Evolutionary conservation across 2,797 vertebrate species (phyloP).

Genomic region (Gallinago nigripennis): DNA sequence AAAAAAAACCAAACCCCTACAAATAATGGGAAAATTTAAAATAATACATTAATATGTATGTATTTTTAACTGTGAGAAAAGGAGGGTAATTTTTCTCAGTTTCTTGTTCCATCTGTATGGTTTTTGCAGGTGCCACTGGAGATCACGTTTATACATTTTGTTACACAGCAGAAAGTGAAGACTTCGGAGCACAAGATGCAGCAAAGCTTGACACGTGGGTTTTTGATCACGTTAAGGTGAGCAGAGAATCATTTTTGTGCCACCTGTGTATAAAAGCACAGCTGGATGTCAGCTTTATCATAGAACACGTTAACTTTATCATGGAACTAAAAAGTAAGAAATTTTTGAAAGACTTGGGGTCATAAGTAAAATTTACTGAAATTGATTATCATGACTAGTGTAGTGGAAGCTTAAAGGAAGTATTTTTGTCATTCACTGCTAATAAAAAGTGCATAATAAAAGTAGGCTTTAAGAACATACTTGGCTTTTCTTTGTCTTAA

Average conservation of each 20-base stretch:
- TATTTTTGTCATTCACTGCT: not conserved
- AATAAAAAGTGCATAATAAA: not conserved
- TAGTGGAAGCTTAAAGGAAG: not conserved
- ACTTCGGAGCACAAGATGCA: conserved; percentile 92
- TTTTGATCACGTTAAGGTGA: conserved; percentile 92
- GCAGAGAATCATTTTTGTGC: not conserved
- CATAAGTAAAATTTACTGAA: not conserved
- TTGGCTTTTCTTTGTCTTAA: not conserved
- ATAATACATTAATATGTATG: not conserved
- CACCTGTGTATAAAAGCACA: not conserved
- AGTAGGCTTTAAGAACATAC: not conserved
- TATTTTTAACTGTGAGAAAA: not conserved
- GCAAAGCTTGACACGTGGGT: conserved; percentile 93
- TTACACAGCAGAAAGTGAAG: conserved; percentile 86
- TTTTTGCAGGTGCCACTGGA: conserved; percentile 86
- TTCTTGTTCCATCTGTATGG: not conserved
- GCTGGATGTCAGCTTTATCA: not conserved
- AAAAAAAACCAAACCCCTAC: not conserved
- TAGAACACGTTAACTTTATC: not conserved
- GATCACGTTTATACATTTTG: conserved; percentile 88
- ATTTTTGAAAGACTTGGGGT: not conserved
- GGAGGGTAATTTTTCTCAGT: not conserved
- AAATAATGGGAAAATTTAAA: not conserved
- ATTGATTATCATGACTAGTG: not conserved
- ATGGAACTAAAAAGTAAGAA: not conserved